Evolutionary conservation across 2,888 invertebrate species (phyloP), one percentile per base, ranked within the genome.

Genomic region (Anaspis maculata): DNA sequence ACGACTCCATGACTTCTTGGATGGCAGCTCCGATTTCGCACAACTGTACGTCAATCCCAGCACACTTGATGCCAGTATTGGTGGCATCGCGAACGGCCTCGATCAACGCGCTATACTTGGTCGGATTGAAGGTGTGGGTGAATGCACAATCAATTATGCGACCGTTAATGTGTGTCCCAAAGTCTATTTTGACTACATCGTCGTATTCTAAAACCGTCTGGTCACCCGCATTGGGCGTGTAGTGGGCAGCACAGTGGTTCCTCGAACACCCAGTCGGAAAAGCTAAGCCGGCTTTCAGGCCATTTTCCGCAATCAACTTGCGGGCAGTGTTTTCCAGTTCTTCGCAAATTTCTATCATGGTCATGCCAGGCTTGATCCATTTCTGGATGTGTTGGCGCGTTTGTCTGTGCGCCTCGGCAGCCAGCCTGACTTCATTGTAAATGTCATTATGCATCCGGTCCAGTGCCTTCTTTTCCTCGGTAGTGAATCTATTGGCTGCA

Each of bases 1-100:
- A 95, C 0, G 95, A 96, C 60, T 98, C 97, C 98, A 99, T 99
- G 0, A 96, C 95, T 72, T 98, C 98, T 62, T 97, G 97, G 49
- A 98, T 92, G 2, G 90, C 88, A 42, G 91, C 87, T 7, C 88
- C 98, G 45, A 98, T 85, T 57, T 99, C 98, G 64, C 97, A 96
- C 37, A 99, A 74, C 58, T 92, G 82, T 1, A 94, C 98, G 65
- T 99, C 98, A 42, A 98, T 95, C 10, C 97, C 97, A 25, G 65
- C 65, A 34, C 71, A 75, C 60, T 77, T 83, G 49, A 99, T 97
- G 15, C 98, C 98, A 2, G 97, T 96, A 60, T 98, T 96, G 0
- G 98, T 99, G 3, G 98, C 97, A 62, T 95, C 98, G 51, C 89
- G 81, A 1, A 99, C 98, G 4, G 97, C 97, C 60, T 92, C 85